Base-by-base conservation (phyloP, 2,797 vertebrate genomes). In the Sitta carolinensis region DNA sequence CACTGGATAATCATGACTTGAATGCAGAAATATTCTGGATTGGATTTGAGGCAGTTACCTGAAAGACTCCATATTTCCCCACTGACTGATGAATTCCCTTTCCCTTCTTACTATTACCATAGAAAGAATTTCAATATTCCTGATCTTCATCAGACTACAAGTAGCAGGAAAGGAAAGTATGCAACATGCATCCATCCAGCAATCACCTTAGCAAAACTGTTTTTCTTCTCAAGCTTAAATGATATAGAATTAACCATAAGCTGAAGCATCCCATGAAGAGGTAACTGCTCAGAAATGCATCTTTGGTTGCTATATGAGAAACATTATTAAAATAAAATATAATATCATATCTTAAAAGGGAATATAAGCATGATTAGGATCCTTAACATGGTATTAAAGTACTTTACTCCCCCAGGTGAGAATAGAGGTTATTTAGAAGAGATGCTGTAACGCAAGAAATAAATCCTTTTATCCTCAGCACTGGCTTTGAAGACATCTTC, bases 191-290 rank as follows among this genome's bases (percentile, higher is more conserved):
- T 83, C 34, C 19, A 38, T 45, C 42, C 16, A 82, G 18, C 32
- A 94, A 80, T 83, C 38, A 83, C 30, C 10, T n/a, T 34, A 66
- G 36, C 2, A 78, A 92, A 75, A 50, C 6, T 58, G 1, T 22
- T 93, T 96, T 92, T 61, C 86, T 91, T 83, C 76, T 89, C 42
- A 79, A 58, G 22, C 0, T 89, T 81, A 79, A 86, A 57, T 57
- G 20, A 11, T 32, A 55, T 80, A 45, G 16, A 73, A 82, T 52
- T 64, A 89, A 77, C 68, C 43, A 21, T 68, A 87, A 91, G 5
- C 27, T 77, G 67, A 94, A 90, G 67, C 8, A 54, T 34, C 11
- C 16, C 1, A 1, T 21, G 20, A 86, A 76, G 22, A 67, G 40
- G 26, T 5, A 75, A 73, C 4, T 5, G 61, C 9, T 79, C 84